Evolutionary conservation across 2,888 invertebrate species (phyloP).

Genomic region (Salticus scenicus): DNA sequence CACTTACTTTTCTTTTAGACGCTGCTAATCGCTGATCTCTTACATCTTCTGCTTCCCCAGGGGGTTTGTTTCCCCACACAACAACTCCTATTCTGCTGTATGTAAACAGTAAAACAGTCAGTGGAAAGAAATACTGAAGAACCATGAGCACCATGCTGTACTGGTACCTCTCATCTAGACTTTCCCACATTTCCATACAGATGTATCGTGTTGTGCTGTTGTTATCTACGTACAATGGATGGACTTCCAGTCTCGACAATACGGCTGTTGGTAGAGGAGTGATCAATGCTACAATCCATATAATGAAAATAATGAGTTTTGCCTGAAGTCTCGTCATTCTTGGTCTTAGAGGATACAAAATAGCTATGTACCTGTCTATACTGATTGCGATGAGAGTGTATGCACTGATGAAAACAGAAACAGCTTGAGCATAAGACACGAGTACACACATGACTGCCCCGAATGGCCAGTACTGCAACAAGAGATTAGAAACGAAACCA

Average conservation of each 20-base stretch:
- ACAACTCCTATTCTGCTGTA: slow-evolving; percentile 89
- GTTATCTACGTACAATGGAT: slow-evolving; percentile 26
- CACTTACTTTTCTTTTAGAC: slow-evolving; percentile 88
- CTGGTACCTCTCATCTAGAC: slow-evolving; percentile 75
- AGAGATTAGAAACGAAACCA: slow-evolving; percentile 86
- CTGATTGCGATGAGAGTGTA: slow-evolving; percentile 94
- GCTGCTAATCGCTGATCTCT: slow-evolving; percentile 88
- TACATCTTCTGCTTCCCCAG: slow-evolving; percentile 89
- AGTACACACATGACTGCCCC: slow-evolving; percentile 87
- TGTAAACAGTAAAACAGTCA: slow-evolving; percentile 87
- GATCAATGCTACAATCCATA: slow-evolving; percentile 85
- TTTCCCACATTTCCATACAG: slow-evolving; percentile 80
- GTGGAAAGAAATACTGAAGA: slow-evolving; percentile 89
- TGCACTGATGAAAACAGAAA: slow-evolving; percentile 79
- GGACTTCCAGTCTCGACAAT: slow-evolving; percentile 79
- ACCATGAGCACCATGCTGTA: slow-evolving; percentile 87
- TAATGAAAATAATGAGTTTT: slow-evolving; percentile 82
- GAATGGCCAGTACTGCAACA: slow-evolving; percentile 91
- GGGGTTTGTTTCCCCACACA: slow-evolving; percentile 91
- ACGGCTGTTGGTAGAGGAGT: slow-evolving; percentile 89
- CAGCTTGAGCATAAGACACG: slow-evolving; percentile 85
- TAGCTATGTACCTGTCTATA: slow-evolving; percentile 91
- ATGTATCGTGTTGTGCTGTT: slow-evolving; percentile 77
- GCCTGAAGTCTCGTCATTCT: slow-evolving; percentile 85
- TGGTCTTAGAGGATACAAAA: slow-evolving; percentile 90